Evolutionary conservation across 2,888 invertebrate genomes (phyloP).

Genomic region (Heliconius aoede): DNA sequence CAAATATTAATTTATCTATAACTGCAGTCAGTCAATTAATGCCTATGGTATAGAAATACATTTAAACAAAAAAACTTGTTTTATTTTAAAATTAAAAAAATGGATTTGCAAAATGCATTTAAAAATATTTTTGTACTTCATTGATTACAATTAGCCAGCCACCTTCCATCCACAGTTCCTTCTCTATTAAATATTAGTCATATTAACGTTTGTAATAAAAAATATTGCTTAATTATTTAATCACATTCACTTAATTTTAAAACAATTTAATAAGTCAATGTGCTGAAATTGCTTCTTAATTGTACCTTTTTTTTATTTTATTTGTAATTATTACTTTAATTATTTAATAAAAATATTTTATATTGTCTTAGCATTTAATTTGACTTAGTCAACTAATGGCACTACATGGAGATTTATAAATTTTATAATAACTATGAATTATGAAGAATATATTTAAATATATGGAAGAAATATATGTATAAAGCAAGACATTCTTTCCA

Average conservation of each 20-base stretch:
- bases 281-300: background rate
- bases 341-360: background rate
- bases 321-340: background rate
- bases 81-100: background rate
- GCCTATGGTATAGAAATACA: no score
- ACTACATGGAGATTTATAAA: slow-evolving; percentile 37
- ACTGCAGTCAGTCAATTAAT: background rate
- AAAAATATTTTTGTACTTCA: background rate
- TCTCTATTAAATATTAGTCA: background rate
- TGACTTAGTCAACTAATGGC: slow-evolving; percentile 40
- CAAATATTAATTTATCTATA: background rate
- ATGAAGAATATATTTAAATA: background rate
- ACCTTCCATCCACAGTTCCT: no score
- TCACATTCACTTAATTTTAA: no score
- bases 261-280: no score
- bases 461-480: background rate
- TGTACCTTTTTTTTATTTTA: background rate
- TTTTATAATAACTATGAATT: background rate
- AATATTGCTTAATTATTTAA: no score
- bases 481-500: background rate
- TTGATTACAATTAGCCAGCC: background rate
- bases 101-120: background rate
- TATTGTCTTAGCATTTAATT: slow-evolving; percentile 6
- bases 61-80: background rate
- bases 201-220: background rate